These are phyloP conservation scores for Labeo catla DNA, from an alignment of 2,113 vertebrate genomes.

Conservation along the genomic window DNA sequence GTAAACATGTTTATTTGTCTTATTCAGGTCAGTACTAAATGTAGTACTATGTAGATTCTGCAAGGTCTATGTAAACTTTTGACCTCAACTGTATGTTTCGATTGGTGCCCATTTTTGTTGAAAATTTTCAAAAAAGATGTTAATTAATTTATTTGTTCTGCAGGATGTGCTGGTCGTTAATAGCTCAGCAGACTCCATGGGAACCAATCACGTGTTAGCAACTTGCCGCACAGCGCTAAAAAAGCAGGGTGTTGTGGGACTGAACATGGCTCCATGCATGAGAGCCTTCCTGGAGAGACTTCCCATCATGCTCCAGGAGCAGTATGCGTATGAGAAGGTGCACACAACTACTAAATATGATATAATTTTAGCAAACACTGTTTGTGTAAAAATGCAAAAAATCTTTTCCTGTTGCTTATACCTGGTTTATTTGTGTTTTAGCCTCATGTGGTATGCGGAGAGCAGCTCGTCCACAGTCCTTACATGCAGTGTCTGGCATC, in stretches of 20 bases:
- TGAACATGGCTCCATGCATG: constrained; percentile 97
- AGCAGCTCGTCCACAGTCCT: constrained; percentile 96
- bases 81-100: not conserved
- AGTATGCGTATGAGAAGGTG: constrained; percentile 97
- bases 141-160: constrained; percentile 2
- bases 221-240: constrained; percentile 92
- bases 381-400: not conserved
- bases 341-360: not conserved
- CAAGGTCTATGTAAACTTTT: no score
- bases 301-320: constrained; percentile 96
- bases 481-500: constrained; percentile 98
- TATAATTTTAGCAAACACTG: not conserved
- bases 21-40: no score
- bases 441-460: constrained; percentile 96
- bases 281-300: constrained; percentile 93
- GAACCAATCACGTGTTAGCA: constrained; percentile 88
- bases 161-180: constrained; percentile 96
- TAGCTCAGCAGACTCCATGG: constrained; percentile 89
- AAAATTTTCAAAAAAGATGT: not conserved
- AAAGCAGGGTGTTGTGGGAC: constrained; percentile 90
- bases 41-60: no score
- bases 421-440: constrained; percentile 58
- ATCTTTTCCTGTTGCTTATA: not conserved
- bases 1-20: no score
- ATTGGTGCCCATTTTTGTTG: not conserved